Evolutionary conservation across 2,797 vertebrate genomes (phyloP).

Genomic region (Gorsachius magnificus): DNA sequence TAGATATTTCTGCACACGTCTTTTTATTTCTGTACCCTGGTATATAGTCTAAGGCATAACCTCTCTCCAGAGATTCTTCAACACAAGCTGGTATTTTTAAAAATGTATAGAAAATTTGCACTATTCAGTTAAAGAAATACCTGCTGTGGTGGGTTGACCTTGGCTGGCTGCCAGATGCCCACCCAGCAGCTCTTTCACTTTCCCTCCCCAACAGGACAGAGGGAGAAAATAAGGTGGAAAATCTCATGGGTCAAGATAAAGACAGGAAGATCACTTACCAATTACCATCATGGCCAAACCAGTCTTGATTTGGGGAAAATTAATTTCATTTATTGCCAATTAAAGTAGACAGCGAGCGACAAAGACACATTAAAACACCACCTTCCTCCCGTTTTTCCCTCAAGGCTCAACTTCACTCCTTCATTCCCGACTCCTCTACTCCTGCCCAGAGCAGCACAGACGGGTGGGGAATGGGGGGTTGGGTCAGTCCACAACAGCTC

Average conservation of each 20-base stretch:
- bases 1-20: neutral
- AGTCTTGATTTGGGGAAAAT: neutral
- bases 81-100: neutral
- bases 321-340: neutral
- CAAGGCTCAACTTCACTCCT: neutral
- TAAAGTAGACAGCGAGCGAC: neutral
- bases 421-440: neutral
- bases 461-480: fast-evolving
- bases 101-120: neutral
- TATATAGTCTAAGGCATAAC: neutral
- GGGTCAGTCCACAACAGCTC: neutral
- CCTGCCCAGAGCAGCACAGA: fast-evolving
- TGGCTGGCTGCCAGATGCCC: neutral
- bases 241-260: neutral
- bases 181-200: neutral
- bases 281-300: neutral
- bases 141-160: neutral
- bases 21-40: neutral
- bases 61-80: neutral
- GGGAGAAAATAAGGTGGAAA: neutral
- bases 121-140: neutral
- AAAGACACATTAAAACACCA: neutral
- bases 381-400: neutral
- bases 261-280: neutral
- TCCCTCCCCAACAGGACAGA: neutral